Evolutionary conservation across 2,888 invertebrate species (phyloP).

Genomic region (Acanthoscelides obtectus): DNA sequence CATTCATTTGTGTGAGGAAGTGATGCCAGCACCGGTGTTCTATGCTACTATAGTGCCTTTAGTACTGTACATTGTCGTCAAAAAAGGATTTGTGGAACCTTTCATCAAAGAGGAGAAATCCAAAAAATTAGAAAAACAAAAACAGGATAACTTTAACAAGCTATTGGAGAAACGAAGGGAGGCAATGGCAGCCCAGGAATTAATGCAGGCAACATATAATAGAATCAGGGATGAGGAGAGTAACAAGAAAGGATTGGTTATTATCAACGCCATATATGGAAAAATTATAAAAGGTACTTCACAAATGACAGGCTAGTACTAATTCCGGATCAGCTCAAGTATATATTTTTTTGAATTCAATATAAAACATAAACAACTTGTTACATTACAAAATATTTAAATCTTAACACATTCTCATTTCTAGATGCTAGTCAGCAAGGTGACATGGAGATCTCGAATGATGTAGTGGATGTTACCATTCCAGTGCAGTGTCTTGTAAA

Average conservation of each 20-base stretch:
- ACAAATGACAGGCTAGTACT: no score
- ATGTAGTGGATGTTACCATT: conserved; percentile 87
- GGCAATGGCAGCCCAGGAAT: conserved; percentile 78
- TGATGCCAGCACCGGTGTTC: conserved; percentile 85
- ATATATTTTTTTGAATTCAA: neutral
- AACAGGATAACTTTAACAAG: conserved; percentile 73
- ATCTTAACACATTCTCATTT: conserved; percentile 5
- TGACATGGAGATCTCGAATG: conserved; percentile 41
- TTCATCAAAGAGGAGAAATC: conserved; percentile 72
- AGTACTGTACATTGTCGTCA: conserved; percentile 73
- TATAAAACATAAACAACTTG: no score
- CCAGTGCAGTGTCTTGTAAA: conserved; percentile 91
- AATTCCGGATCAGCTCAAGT: neutral
- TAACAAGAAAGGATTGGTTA: conserved; percentile 76
- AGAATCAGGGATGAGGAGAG: conserved; percentile 80
- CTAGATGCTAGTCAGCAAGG: conserved; percentile 18
- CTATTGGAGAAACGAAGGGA: conserved; percentile 76
- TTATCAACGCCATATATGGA: conserved; percentile 79
- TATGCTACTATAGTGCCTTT: conserved; percentile 90
- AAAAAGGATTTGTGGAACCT: conserved; percentile 81
- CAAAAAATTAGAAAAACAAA: conserved; percentile 75
- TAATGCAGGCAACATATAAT: conserved; percentile 89
- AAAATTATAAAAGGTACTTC: conserved; percentile 53
- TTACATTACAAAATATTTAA: neutral
- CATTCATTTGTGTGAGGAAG: conserved; percentile 84